Base-by-base conservation (phyloP, 2,888 invertebrate species). In the Galeruca laticollis region DNA sequence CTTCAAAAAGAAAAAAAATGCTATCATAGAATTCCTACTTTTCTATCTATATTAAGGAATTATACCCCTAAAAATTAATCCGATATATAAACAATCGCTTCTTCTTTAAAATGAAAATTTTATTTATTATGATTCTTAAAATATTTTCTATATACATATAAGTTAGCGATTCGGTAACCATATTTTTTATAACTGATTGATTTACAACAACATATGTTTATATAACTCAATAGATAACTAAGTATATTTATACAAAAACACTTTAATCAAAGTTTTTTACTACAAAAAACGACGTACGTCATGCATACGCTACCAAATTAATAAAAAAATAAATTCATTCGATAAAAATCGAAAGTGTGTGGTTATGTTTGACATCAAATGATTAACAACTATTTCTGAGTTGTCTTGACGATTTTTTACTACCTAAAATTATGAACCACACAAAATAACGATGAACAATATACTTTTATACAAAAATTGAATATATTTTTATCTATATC, bases 1-100 rank as follows among this genome's bases (percentile, higher is more conserved):
- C 62, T 68, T 61, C 26, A 26, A 52, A 61, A 26, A 51, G 47
- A 40, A 47, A 70, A 67, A 71, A 73, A 75, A 73, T 75, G 76
- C 76, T 78, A 74, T 76, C 73, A 70, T 69, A 70, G 69, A 75
- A 70, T 71, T 77, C 74, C 75, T 74, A 77, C 76, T 76, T 78
- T 79, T 77, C 77, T 77, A 78, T 75, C 72, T 75, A 75, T 74
- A 74, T 70, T 21, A 52, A 60, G 37, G 26, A 60, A 26, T 43
- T 61, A 10, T 18, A 68, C 52, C 52, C 43, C n/a, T 26, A 67
- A 37, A 67, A 40, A 20, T 47, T 47, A 13, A 60, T 15, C 60
- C 47, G 49, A 20, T n/a, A 60, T 31, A 57, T 60, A 40, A 15
- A 40, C 20, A 8, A 18, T 59, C 2, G n/a, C 33, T 59, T 1